Evolutionary conservation across 1,140 invertebrate genomes (phyloP).

Genomic region (Neuroterus valhalla): DNA sequence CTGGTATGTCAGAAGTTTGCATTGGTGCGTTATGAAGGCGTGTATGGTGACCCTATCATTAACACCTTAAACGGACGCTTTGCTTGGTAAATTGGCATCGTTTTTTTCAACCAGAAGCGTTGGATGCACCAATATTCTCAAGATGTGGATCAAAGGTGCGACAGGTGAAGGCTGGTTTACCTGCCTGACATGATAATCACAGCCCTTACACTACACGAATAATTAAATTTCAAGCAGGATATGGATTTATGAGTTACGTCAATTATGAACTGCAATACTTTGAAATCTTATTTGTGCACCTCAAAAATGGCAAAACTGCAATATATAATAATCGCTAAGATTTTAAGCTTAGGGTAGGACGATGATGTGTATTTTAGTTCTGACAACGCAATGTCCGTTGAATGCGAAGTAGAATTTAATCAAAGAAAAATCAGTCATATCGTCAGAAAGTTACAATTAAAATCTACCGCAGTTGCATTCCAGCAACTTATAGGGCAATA

Average conservation of each 20-base stretch:
- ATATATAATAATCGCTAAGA: not conserved
- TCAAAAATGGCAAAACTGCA: not conserved
- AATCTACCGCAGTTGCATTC: conserved; percentile 22
- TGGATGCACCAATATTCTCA: conserved; percentile 28
- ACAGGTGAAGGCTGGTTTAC: conserved; percentile 59
- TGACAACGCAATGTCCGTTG: too few relatives aligned
- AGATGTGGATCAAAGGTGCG: conserved; percentile 52
- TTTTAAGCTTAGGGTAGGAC: too few relatives aligned
- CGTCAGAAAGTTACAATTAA: conserved; percentile 4
- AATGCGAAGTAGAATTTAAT: too few relatives aligned
- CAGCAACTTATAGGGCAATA: conserved; percentile 4
- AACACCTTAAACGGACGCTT: conserved; percentile 44
- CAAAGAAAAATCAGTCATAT: not conserved
- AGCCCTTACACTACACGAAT: conserved; percentile 55
- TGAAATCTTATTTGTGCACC: conserved; percentile 9
- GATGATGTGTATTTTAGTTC: too few relatives aligned
- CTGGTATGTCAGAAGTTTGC: conserved; percentile 56
- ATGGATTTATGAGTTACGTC: conserved; percentile 41
- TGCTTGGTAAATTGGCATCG: conserved; percentile 32
- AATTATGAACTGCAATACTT: not conserved
- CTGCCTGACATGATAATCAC: conserved; percentile 57
- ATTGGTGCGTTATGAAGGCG: conserved; percentile 52
- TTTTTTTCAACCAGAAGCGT: conserved; percentile 26
- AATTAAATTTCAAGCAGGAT: conserved; percentile 54
- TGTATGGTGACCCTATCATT: conserved; percentile 45